Evolutionary conservation across 2,113 vertebrate species (phyloP).

Genomic region (Halichoeres trimaculatus): DNA sequence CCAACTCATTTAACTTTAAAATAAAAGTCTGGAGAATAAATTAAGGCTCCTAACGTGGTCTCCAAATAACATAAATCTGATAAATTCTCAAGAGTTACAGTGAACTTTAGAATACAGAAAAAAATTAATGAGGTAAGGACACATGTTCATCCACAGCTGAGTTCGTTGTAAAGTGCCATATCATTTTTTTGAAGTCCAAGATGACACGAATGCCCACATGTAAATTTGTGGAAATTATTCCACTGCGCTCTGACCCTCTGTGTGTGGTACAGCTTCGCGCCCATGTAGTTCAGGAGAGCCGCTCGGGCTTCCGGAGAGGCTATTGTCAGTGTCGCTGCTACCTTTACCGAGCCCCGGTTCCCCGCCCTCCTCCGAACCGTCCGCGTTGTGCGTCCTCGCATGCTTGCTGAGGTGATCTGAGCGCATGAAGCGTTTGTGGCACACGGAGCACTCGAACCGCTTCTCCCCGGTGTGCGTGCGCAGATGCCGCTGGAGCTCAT

Average conservation of each 20-base stretch:
- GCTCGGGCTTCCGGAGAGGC: constrained; percentile 88
- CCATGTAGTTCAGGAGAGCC: constrained; percentile 86
- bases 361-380: constrained; percentile 76
- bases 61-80: constrained; percentile 9
- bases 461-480: constrained; percentile 97
- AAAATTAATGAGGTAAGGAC: constrained; percentile 73
- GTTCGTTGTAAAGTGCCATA: constrained; percentile 76
- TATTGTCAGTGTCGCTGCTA: constrained; percentile 92
- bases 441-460: constrained; percentile 89
- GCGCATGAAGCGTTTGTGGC: constrained; percentile 95
- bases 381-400: constrained; percentile 88
- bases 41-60: background rate
- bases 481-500: constrained; percentile 93
- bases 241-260: constrained; percentile 71
- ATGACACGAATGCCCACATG: constrained; percentile 26
- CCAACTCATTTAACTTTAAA: background rate
- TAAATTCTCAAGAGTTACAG: constrained; percentile 11
- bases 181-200: constrained; percentile 41
- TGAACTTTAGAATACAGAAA: constrained; percentile 36
- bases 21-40: background rate
- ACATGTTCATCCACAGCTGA: constrained; percentile 55
- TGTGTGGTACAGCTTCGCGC: constrained; percentile 68
- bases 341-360: constrained; percentile 81
- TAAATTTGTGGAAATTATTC: constrained; percentile 42
- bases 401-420: constrained; percentile 95